phyloP scores from a whole-genome alignment of 2,888 invertebrate species.

The Metopia argyrocephala region DNA sequence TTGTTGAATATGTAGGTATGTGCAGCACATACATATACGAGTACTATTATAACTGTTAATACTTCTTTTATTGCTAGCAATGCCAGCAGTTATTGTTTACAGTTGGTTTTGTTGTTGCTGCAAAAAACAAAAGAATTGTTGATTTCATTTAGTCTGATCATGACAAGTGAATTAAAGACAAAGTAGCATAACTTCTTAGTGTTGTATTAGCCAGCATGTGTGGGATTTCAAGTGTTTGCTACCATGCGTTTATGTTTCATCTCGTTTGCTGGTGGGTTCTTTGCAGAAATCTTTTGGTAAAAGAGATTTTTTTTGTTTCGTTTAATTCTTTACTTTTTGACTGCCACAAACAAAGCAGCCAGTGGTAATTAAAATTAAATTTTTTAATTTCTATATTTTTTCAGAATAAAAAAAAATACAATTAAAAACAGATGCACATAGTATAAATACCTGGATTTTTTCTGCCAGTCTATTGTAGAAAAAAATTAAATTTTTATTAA shows the following conservation, averaged over 20 bases:
- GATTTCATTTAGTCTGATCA: constrained; percentile 36
- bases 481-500: too few species aligned
- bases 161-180: constrained; percentile 55
- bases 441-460: too few species aligned
- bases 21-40: background rate
- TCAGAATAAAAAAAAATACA: too few species aligned
- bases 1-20: constrained; percentile 1
- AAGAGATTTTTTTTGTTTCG: constrained; percentile 32
- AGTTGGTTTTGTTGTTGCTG: background rate
- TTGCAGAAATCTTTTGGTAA: background rate
- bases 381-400: too few species aligned
- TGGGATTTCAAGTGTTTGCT: constrained; percentile 30
- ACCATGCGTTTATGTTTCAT: background rate
- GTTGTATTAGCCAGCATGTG: constrained; percentile 39
- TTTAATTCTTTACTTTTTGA: constrained; percentile 56
- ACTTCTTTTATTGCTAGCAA: background rate
- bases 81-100: background rate
- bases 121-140: background rate
- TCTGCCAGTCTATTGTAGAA: too few species aligned
- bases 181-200: too few species aligned
- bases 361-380: background rate
- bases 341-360: constrained; percentile 21
- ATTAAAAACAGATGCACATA: background rate
- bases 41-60: background rate
- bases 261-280: background rate